Conservation (phyloP, 2,113 vertebrate species). For the Rhynchomys soricoides region DNA sequence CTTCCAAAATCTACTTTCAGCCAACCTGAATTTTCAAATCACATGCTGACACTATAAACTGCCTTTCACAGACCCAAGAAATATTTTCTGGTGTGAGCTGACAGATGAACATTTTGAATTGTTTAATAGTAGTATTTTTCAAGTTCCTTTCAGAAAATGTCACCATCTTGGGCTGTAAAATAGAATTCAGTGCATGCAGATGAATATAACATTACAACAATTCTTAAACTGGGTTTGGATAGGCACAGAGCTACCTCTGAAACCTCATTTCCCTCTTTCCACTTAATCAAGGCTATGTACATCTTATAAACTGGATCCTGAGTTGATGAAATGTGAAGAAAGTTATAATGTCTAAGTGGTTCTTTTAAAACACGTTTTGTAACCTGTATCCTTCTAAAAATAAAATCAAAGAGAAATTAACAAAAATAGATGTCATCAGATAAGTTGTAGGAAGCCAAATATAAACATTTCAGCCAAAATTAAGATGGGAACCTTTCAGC, state of each 20-base stretch:
- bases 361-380: background rate
- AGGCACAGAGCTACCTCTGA: background rate
- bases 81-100: background rate
- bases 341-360: background rate
- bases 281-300: background rate
- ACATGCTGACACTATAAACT: background rate
- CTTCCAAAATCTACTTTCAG: background rate
- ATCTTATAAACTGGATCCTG: background rate
- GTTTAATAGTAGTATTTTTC: background rate
- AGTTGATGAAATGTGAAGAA: background rate
- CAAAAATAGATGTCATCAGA: slow-evolving; percentile 14
- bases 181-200: background rate
- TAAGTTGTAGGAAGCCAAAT: background rate
- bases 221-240: background rate
- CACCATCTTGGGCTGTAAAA: background rate
- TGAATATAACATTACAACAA: background rate
- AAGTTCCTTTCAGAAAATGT: background rate
- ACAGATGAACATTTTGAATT: slow-evolving; percentile 11
- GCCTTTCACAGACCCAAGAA: background rate
- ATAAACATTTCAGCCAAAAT: slow-evolving; percentile 23
- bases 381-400: background rate
- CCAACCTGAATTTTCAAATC: background rate
- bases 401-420: slow-evolving; percentile 17
- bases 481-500: slow-evolving; percentile 21
- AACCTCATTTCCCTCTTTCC: background rate